Evolutionary conservation across 2,888 invertebrate genomes (phyloP).

Genomic region (Lycocerus yunnanus): DNA sequence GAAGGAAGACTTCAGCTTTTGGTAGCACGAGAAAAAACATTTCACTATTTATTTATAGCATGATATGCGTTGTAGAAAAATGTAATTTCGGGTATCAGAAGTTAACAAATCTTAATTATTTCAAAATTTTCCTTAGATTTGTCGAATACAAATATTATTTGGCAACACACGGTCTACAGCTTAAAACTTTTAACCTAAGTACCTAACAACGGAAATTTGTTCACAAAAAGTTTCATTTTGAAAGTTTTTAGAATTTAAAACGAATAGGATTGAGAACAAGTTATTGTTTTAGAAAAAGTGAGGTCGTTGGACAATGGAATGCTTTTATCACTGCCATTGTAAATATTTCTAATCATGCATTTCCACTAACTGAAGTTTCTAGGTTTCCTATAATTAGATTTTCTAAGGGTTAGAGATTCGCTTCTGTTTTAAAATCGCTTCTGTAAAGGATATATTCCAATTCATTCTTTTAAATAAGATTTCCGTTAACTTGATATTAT

Average conservation of each 20-base stretch:
- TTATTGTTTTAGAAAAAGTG: neutral
- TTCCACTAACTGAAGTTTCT: neutral
- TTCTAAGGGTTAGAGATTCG: neutral
- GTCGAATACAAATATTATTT: too few relatives aligned
- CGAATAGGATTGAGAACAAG: neutral
- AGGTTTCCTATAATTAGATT: neutral
- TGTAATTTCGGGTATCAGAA: too few relatives aligned
- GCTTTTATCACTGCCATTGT: neutral
- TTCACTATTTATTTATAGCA: too few relatives aligned
- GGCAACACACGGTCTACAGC: too few relatives aligned
- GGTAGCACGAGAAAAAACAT: too few relatives aligned
- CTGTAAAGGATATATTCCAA: neutral
- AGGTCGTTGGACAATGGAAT: neutral
- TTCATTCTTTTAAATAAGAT: neutral
- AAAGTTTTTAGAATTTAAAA: neutral
- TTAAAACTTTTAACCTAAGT: too few relatives aligned
- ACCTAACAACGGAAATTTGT: too few relatives aligned
- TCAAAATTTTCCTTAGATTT: too few relatives aligned
- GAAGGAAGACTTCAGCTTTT: too few relatives aligned
- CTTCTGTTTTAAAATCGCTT: neutral
- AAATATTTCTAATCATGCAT: neutral
- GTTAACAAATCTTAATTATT: too few relatives aligned
- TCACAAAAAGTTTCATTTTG: too few relatives aligned
- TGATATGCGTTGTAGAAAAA: too few relatives aligned
- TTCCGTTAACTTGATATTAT: neutral